Evolutionary conservation across 2,888 invertebrate genomes (phyloP).

Genomic region (Parnassius smintheus): DNA sequence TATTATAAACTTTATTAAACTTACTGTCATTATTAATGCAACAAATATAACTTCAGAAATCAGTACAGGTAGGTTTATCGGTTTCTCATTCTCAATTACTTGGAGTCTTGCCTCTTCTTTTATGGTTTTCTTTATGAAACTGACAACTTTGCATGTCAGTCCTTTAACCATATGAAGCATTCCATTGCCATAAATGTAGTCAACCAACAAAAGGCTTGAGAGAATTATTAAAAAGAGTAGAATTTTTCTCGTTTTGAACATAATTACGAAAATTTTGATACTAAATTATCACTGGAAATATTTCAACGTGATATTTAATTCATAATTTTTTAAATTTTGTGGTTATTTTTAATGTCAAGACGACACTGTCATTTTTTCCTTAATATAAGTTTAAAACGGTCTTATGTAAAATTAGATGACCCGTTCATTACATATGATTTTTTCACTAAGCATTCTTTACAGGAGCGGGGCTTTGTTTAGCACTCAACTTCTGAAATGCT

Average conservation of each 20-base stretch:
- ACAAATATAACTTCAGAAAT: slow-evolving; percentile 52
- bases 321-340: neutral
- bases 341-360: neutral
- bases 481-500: too few species aligned
- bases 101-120: slow-evolving; percentile 45
- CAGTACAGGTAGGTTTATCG: slow-evolving; percentile 48
- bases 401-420: too few species aligned
- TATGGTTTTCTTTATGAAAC: slow-evolving; percentile 49
- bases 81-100: slow-evolving; percentile 33
- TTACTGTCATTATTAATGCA: slow-evolving; percentile 50
- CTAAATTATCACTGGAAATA: neutral
- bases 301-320: neutral
- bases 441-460: too few species aligned
- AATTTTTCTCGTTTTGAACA: slow-evolving; percentile 31
- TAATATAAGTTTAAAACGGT: too few species aligned
- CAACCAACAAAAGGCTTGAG: slow-evolving; percentile 50
- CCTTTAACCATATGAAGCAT: slow-evolving; percentile 48
- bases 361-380: neutral
- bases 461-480: too few species aligned
- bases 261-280: slow-evolving; percentile 18
- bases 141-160: slow-evolving; percentile 46
- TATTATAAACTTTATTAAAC: slow-evolving; percentile 28
- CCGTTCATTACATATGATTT: too few species aligned
- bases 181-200: slow-evolving; percentile 59
- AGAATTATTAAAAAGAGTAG: slow-evolving; percentile 34